Conservation (phyloP, 53 echinoderm and acorn worm species). For the Echinarachnius parma region DNA sequence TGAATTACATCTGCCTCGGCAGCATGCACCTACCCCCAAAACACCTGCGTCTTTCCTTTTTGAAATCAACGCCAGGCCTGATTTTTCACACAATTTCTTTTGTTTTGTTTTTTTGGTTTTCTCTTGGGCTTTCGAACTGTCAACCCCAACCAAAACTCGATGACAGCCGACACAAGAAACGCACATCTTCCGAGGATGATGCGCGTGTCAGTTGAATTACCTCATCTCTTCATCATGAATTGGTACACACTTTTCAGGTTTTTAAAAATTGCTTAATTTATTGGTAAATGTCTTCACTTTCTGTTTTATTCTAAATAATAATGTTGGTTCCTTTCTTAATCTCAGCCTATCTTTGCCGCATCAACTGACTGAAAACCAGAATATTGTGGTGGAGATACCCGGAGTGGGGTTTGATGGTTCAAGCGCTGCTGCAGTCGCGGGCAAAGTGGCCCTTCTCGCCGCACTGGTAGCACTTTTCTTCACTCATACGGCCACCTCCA, state of each 20-base stretch:
- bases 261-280: too few relatives aligned
- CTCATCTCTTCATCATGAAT: too few relatives aligned
- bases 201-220: too few relatives aligned
- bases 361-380: conserved; percentile 49
- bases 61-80: background rate
- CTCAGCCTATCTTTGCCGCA: conserved; percentile 3
- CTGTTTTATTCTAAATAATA: too few relatives aligned
- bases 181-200: too few relatives aligned
- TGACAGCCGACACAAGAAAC: background rate
- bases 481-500: background rate
- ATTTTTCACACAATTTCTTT: too few relatives aligned
- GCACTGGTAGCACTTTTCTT: conserved; percentile 26
- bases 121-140: conserved; percentile 12
- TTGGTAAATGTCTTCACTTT: too few relatives aligned
- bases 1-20: background rate
- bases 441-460: conserved; percentile 58
- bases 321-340: background rate
- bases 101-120: conserved; percentile 26
- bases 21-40: background rate
- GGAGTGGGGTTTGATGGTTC: conserved; percentile 54
- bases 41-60: background rate
- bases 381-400: conserved; percentile 46
- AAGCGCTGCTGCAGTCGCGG: conserved; percentile 46
- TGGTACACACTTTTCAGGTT: too few relatives aligned
- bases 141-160: conserved; percentile 28